Evolutionary conservation across 2,888 invertebrate genomes (phyloP).

Genomic region (Craniophora ligustri): DNA sequence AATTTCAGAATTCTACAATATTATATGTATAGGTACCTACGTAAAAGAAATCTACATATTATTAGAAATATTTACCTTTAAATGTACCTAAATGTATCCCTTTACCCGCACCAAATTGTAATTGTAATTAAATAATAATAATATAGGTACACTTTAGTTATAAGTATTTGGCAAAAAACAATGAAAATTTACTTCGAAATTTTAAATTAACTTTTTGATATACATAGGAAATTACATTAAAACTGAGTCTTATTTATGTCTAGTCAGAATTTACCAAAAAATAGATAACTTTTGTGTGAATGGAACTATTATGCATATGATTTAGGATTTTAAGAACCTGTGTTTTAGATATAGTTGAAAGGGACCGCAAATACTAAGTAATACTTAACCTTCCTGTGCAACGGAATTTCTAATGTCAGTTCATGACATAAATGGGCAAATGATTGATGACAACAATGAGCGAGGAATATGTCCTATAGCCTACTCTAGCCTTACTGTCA

Average conservation of each 20-base stretch:
- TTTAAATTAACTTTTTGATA: slow-evolving; percentile 8
- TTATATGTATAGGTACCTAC: too few relatives aligned
- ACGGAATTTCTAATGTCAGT: too few relatives aligned
- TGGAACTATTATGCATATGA: too few relatives aligned
- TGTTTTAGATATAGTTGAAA: too few relatives aligned
- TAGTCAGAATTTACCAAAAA: slow-evolving; percentile 35
- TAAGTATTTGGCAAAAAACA: slow-evolving; percentile 45
- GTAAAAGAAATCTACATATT: slow-evolving; percentile 8
- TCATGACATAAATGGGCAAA: too few relatives aligned
- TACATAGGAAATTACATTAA: background rate
- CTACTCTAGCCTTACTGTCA: too few relatives aligned
- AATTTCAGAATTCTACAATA: too few relatives aligned
- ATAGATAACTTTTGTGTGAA: slow-evolving; percentile 4
- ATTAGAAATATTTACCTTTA: background rate
- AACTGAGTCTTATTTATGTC: slow-evolving; percentile 18
- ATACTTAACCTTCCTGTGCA: too few relatives aligned
- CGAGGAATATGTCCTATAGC: too few relatives aligned
- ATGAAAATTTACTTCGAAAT: slow-evolving; percentile 49
- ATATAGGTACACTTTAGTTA: background rate
- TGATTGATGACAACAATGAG: too few relatives aligned
- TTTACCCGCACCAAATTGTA: slow-evolving; percentile 5
- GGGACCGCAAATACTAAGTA: too few relatives aligned
- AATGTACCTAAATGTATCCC: background rate
- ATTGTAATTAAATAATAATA: slow-evolving; percentile 10
- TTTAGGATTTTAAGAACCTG: too few relatives aligned